These are phyloP conservation scores for Salvelinus sp. DNA, from an alignment of 2,113 vertebrate species.

Conservation along the genomic window DNA sequence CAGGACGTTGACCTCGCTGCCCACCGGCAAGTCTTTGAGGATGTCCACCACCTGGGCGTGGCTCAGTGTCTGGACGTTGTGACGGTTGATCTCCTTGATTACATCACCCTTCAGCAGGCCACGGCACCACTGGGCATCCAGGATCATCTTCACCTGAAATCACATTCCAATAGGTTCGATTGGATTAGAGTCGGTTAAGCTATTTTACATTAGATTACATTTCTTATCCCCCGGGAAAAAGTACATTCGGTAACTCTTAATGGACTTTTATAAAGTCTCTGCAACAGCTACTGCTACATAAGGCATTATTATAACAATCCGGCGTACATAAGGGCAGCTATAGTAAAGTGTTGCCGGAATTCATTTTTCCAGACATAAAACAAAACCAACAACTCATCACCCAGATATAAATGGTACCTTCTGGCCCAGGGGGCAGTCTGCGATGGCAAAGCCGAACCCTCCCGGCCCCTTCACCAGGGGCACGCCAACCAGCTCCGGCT, in stretches of 20 bases:
- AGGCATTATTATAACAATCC: no score
- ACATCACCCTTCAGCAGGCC: constrained; percentile 94
- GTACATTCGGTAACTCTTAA: no score
- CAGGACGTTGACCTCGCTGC: constrained; percentile 90
- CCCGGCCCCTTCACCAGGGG: constrained; percentile 92
- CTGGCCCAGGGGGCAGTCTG: constrained; percentile 91
- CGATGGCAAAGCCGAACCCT: constrained; percentile 96
- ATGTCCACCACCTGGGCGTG: constrained; percentile 97
- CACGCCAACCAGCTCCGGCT: constrained; percentile 88
- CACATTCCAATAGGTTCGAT: no score
- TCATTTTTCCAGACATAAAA: no score
- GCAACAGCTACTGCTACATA: no score
- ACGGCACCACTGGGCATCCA: constrained; percentile 97
- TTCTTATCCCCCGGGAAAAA: no score
- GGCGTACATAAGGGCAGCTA: no score
- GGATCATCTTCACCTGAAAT: constrained; percentile 89
- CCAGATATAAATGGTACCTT: constrained; percentile 60
- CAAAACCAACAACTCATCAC: no score
- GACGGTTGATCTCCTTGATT: constrained; percentile 94
- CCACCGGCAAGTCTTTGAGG: constrained; percentile 92
- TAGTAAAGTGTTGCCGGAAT: no score
- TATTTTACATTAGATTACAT: no score
- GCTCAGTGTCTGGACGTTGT: constrained; percentile 91
- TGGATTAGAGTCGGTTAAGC: no score
- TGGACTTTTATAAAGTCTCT: no score